A percentile compares a stretch with the other conserved stretches of the same genome.
Evolutionary conservation across 1,140 invertebrate species (phyloP).

Genomic region (Cepaea nemoralis): DNA sequence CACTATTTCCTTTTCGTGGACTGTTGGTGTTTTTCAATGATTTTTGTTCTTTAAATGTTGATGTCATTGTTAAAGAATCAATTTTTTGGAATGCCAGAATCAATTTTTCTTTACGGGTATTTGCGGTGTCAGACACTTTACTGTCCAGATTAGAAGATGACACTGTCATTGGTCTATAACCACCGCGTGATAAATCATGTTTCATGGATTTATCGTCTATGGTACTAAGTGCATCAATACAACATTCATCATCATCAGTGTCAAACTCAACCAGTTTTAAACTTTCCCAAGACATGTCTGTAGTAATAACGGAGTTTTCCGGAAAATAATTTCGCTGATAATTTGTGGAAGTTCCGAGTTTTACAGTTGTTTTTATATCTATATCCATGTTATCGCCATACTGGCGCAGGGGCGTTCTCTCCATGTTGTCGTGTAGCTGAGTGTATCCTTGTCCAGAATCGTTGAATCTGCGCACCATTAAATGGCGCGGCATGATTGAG

Average conservation of each 20-base stretch:
- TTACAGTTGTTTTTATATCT: not conserved
- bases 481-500: slow-evolving; percentile 1
- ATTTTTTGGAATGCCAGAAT: not conserved
- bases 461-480: not conserved
- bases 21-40: no score
- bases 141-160: not conserved
- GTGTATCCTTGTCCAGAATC: not conserved
- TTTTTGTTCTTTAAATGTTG: no score
- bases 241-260: not conserved
- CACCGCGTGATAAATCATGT: not conserved
- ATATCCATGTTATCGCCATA: not conserved
- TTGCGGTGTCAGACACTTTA: no score
- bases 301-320: not conserved
- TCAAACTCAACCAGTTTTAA: not conserved
- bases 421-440: not conserved
- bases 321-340: not conserved
- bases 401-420: not conserved
- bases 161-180: not conserved
- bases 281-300: not conserved
- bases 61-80: no score
- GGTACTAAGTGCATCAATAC: not conserved
- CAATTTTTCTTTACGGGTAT: no score
- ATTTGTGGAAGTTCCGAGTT: not conserved
- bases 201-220: not conserved
- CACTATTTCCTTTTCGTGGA: no score